Evolutionary conservation across 2,797 vertebrate species (phyloP), one percentile per base, ranked within the genome.

Genomic region (Galagoides demidoff): DNA sequence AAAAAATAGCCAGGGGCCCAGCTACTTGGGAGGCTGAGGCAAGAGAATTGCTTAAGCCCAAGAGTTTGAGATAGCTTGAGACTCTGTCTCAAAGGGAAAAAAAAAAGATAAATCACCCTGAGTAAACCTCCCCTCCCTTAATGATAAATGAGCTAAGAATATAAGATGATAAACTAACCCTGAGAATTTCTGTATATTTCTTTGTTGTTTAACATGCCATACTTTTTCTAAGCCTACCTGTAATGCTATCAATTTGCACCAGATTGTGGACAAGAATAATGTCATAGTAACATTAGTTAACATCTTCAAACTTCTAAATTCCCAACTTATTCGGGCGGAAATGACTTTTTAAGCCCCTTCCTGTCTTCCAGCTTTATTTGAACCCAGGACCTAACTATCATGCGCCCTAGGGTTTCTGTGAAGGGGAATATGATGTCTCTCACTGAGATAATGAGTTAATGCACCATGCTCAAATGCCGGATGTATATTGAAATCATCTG

Each of bases 161-260:
- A 37, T 55, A 85, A 89, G 59, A 11, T 55, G 23, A 12, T 11
- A 89, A 89, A 89, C 2, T 49, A 82, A 68, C 1, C 0, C n/a
- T 81, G 74, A 61, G 52, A 81, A 89, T 63, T 37, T 76, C 63
- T 92, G 25, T 74, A 29, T 71, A 13, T 31, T 92, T 92, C 92
- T 63, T 84, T 8, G 23, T 68, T 89, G 23, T 85, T 94, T 68
- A 79, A 81, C 43, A 4, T 27, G 43, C 14, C 5, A 31, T 59
- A 71, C 3, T 27, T 84, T 77, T 84, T n/a, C 59, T 71, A 71
- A 73, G 78, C 29, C 82, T 34, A 29, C 20, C 20, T 55, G 6
- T 66, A 59, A 74, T 55, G 25, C 70, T 63, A 90, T 57, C 37
- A 84, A 8, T 84, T 52, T 12, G 73, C 70, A 78, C 22, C 20